Evolutionary conservation across 2,888 invertebrate genomes (phyloP).

Genomic region (Amblyjoppa fuscipennis): DNA sequence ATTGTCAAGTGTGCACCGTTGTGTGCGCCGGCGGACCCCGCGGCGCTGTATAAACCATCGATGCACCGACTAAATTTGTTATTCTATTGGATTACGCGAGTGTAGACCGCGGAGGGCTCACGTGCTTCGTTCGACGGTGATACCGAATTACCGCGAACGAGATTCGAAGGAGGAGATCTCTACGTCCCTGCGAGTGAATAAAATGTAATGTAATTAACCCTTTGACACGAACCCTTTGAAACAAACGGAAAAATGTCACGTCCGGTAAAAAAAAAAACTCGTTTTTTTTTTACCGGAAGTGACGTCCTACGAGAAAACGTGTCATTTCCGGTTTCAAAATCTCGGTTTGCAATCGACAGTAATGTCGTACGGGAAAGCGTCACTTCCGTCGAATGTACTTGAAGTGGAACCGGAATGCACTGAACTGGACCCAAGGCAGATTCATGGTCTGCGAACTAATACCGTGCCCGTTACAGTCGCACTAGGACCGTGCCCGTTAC

Average conservation of each 20-base stretch:
- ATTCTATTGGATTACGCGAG: slow-evolving; percentile 80
- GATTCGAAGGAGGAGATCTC: slow-evolving; percentile 3
- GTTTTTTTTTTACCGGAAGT: background rate
- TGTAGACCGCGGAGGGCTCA: slow-evolving; percentile 37
- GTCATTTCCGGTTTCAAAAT: background rate
- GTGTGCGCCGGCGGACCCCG: background rate
- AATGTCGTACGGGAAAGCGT: too few relatives aligned
- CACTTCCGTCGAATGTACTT: too few relatives aligned
- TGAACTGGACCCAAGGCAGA: too few relatives aligned
- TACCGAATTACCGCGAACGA: slow-evolving; percentile 45
- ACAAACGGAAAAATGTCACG: too few relatives aligned
- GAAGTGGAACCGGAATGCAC: too few relatives aligned
- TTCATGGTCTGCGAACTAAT: too few relatives aligned
- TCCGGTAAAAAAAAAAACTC: too few relatives aligned
- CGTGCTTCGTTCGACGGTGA: slow-evolving; percentile 39
- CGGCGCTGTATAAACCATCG: slow-evolving; percentile 66
- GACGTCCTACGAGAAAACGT: background rate
- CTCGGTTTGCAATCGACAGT: too few relatives aligned
- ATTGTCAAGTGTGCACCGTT: slow-evolving; percentile 80
- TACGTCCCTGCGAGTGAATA: background rate
- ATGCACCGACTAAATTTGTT: slow-evolving; percentile 81
- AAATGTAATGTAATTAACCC: background rate
- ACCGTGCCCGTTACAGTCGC: too few relatives aligned
- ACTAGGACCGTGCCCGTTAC: too few relatives aligned
- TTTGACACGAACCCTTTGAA: background rate